A percentile compares a stretch with the other conserved stretches of the same genome.
Evolutionary conservation across 2,888 invertebrate species (phyloP).

Genomic region (Teleiodes luculella): DNA sequence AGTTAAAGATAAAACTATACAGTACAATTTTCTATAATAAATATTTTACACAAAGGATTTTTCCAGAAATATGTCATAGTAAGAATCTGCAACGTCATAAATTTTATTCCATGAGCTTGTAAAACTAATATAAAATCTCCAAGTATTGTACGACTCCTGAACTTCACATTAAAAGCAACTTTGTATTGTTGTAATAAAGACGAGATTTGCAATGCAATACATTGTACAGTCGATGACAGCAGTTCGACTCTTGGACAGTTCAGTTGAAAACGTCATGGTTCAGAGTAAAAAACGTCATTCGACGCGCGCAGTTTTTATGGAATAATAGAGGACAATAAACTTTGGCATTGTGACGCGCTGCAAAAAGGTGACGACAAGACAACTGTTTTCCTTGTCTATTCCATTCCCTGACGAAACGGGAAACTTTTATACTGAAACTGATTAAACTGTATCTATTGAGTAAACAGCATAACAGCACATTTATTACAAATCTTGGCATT

Average conservation of each 20-base stretch:
- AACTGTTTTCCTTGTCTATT: not conserved
- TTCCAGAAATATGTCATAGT: not conserved
- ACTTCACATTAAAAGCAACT: no score
- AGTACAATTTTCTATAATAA: no score
- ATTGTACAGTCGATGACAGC: not conserved
- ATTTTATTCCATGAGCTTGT: not conserved
- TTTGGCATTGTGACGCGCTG: not conserved
- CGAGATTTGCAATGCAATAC: no score
- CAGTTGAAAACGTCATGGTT: not conserved
- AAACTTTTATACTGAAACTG: not conserved
- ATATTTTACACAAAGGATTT: no score
- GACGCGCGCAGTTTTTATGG: not conserved
- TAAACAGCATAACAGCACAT: no score
- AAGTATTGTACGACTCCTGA: no score
- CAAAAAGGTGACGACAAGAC: not conserved
- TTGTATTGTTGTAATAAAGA: not conserved
- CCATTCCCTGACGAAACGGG: not conserved
- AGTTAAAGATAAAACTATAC: no score
- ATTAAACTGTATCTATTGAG: no score
- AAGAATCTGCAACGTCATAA: not conserved
- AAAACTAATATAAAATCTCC: not conserved
- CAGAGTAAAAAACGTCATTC: constrained; percentile 1
- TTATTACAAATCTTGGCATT: no score
- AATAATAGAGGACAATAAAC: constrained; percentile 3
- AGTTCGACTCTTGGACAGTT: not conserved